Percentiles rank a stretch among this genome's conserved stretches.
phyloP scores from a whole-genome alignment of 2,888 invertebrate species.

The Orchesella flavescens region DNA sequence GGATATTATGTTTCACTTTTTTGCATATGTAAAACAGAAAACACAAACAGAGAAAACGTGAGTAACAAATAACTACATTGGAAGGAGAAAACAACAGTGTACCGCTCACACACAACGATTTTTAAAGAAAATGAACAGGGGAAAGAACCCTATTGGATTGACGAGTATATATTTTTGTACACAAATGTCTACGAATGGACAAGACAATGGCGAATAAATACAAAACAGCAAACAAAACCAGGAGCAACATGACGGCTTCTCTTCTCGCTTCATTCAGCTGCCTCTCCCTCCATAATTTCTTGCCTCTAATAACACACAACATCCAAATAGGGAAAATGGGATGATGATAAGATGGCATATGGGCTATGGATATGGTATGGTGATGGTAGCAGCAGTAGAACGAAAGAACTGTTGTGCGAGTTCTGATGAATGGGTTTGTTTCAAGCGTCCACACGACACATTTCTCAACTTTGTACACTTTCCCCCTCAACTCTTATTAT shows the following conservation, averaged over 20 bases:
- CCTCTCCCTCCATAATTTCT: not conserved
- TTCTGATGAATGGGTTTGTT: conserved; percentile 13
- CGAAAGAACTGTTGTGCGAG: not conserved
- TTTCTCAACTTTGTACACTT: conserved; percentile 5
- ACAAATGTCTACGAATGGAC: too few species aligned
- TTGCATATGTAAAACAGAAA: not conserved
- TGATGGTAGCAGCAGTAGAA: too few species aligned
- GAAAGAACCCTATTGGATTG: too few species aligned
- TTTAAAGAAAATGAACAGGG: too few species aligned
- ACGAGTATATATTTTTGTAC: too few species aligned
- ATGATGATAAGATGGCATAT: not conserved
- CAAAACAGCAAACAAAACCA: too few species aligned
- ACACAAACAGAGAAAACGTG: not conserved
- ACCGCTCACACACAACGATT: too few species aligned
- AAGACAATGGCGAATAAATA: too few species aligned
- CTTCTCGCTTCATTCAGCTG: not conserved
- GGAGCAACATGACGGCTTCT: not conserved
- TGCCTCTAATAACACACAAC: too few species aligned
- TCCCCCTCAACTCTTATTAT: not conserved
- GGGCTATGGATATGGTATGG: too few species aligned
- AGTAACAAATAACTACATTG: too few species aligned
- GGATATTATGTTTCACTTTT: conserved; percentile 5
- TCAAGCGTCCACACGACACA: conserved; percentile 3
- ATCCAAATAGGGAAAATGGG: not conserved
- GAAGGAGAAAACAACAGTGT: too few species aligned